Evolutionary conservation across 2,888 invertebrate species (phyloP).

Genomic region (Bruchidius siliquastri): DNA sequence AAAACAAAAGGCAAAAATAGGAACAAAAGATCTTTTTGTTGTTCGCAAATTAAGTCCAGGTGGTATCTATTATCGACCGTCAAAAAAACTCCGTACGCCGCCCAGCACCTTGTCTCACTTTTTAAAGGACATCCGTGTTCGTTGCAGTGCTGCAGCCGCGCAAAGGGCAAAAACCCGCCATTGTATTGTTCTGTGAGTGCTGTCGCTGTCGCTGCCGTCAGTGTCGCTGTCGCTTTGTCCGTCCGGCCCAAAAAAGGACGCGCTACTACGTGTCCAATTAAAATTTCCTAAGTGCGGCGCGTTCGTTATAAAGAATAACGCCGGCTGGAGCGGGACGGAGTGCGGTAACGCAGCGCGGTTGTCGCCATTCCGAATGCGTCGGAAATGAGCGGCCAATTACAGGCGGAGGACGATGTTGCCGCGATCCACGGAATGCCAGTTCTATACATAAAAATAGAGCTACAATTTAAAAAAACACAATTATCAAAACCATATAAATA

Average conservation of each 20-base stretch:
- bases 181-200: background rate
- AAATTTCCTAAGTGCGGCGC: constrained; percentile 47
- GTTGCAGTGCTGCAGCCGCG: background rate
- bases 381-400: constrained; percentile 43
- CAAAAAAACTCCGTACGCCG: background rate
- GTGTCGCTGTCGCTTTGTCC: constrained; percentile 17
- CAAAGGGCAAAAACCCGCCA: background rate
- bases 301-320: constrained; percentile 43
- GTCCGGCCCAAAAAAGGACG: constrained; percentile 43
- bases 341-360: constrained; percentile 17
- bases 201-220: background rate
- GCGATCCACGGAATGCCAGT: background rate
- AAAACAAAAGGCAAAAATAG: background rate
- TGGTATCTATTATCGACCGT: background rate
- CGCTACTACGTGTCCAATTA: constrained; percentile 45
- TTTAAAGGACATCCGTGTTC: background rate
- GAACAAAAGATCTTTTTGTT: background rate
- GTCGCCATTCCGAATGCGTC: constrained; percentile 49
- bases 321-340: constrained; percentile 28
- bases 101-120: background rate
- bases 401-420: background rate
- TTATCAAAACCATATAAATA: no score
- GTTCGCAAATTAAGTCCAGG: background rate
- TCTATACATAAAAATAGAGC: no score
- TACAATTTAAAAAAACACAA: no score